phyloP scores from a whole-genome alignment of 1,140 invertebrate genomes.

The Argopecten irradians region DNA sequence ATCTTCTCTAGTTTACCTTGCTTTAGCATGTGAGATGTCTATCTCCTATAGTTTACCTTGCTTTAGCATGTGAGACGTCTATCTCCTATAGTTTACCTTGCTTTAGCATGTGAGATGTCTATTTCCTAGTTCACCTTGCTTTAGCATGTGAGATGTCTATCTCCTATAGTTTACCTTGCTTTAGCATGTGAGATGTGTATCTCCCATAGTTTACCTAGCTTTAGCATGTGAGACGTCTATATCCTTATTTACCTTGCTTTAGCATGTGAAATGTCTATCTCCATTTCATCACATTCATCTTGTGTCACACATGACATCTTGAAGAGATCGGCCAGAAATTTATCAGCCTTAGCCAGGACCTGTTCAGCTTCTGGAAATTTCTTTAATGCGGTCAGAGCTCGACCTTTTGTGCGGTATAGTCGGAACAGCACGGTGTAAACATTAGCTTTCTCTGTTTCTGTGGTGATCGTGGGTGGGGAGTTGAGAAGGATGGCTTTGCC shows the following conservation, averaged over 20 bases:
- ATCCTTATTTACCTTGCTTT: constrained; percentile 73
- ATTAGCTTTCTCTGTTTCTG: constrained; percentile 66
- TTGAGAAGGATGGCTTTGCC: constrained; percentile 71
- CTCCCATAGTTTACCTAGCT: no score
- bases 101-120: no score
- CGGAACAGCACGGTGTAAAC: constrained; percentile 67
- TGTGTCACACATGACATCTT: constrained; percentile 68
- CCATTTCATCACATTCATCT: constrained; percentile 68
- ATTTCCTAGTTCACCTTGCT: no score
- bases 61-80: no score
- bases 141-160: no score
- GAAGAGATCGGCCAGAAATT: constrained; percentile 62
- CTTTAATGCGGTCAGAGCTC: constrained; percentile 63
- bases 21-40: no score
- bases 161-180: no score
- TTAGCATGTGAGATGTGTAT: no score
- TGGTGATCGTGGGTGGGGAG: constrained; percentile 59
- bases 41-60: no score
- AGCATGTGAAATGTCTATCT: constrained; percentile 65
- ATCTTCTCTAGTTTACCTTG: no score
- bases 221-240: no score
- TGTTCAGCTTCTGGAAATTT: constrained; percentile 73
- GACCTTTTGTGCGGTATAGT: constrained; percentile 69
- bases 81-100: no score
- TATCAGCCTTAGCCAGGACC: constrained; percentile 69